phyloP scores from a whole-genome alignment of 2,113 vertebrate species.

The Seriola quinqueradiata region DNA sequence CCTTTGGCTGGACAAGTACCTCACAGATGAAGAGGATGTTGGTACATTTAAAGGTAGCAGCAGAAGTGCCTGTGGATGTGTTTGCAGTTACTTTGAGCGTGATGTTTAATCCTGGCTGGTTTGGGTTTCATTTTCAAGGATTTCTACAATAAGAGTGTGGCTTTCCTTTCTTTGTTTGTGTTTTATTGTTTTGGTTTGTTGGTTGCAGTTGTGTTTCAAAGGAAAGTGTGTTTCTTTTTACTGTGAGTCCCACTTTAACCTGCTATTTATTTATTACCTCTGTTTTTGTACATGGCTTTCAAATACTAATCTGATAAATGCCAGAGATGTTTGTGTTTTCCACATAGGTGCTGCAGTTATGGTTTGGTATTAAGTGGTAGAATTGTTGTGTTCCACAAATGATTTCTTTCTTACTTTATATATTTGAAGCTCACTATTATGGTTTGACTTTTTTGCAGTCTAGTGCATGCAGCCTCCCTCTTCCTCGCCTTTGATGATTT shows the following conservation, averaged over 20 bases:
- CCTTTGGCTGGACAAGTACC: conserved; percentile 89
- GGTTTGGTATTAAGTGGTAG: conserved; percentile 40
- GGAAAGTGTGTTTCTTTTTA: conserved; percentile 14
- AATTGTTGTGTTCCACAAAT: conserved; percentile 26
- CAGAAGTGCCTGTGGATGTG: conserved; percentile 81
- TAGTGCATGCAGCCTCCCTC: conserved; percentile 69
- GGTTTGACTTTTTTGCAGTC: conserved; percentile 59
- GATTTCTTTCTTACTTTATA: conserved; percentile 7
- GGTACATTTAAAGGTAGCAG: conserved; percentile 94
- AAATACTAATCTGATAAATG: conserved; percentile 59
- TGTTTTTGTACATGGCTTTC: conserved; percentile 43
- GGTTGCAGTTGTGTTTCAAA: conserved; percentile 39
- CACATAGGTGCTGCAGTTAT: conserved; percentile 44
- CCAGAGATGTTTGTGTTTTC: conserved; percentile 15
- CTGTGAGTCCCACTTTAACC: conserved; percentile 24
- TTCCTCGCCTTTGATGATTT: neutral
- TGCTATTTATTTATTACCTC: conserved; percentile 40
- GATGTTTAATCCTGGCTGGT: conserved; percentile 51
- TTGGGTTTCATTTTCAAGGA: conserved; percentile 49
- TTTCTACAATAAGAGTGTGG: conserved; percentile 23
- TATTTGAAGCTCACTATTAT: conserved; percentile 38
- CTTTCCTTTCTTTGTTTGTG: conserved; percentile 7
- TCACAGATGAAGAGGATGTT: conserved; percentile 92
- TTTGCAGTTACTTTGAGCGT: conserved; percentile 66
- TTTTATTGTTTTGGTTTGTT: conserved; percentile 31